A percentile compares a stretch with the other conserved stretches of the same genome.
Conservation (phyloP, 92 coral and sea anemone genomes). For the Palythoa caribaeorum region DNA sequence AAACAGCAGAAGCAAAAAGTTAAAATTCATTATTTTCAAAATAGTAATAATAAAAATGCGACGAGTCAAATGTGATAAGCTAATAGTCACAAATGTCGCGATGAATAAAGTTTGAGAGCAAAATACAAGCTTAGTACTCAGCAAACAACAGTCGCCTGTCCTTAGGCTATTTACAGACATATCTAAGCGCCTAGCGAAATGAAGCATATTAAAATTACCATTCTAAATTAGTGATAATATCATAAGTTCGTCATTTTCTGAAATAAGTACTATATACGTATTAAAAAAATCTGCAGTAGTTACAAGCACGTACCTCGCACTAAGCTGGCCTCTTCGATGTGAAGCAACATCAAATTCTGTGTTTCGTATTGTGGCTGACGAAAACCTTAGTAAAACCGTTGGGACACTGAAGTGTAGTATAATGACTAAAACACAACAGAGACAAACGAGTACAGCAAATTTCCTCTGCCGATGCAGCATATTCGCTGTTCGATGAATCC, state of each 20-base stretch:
- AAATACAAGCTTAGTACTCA: not conserved
- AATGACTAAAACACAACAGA: not conserved
- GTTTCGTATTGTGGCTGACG: not conserved
- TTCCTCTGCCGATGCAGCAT: conserved; percentile 21
- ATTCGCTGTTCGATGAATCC: not conserved
- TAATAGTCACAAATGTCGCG: not conserved
- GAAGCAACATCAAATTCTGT: not conserved
- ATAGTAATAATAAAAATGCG: not conserved
- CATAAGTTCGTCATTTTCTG: not conserved
- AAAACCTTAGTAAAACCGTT: not conserved
- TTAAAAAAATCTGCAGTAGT: not conserved
- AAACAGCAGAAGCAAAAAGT: too few species aligned
- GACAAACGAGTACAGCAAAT: conserved; percentile 6
- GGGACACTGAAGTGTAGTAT: conserved; percentile 30
- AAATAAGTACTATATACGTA: not conserved
- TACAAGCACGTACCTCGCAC: not conserved
- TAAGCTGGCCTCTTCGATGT: not conserved
- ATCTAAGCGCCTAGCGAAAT: not conserved
- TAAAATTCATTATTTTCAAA: too few species aligned
- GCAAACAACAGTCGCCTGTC: not conserved
- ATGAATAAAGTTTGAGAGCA: not conserved
- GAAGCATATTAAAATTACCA: not conserved
- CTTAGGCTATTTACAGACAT: not conserved
- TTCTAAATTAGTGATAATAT: not conserved
- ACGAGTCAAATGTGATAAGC: not conserved